Evolutionary conservation across 2,888 invertebrate genomes (phyloP).

Genomic region (Aplocera efformata): DNA sequence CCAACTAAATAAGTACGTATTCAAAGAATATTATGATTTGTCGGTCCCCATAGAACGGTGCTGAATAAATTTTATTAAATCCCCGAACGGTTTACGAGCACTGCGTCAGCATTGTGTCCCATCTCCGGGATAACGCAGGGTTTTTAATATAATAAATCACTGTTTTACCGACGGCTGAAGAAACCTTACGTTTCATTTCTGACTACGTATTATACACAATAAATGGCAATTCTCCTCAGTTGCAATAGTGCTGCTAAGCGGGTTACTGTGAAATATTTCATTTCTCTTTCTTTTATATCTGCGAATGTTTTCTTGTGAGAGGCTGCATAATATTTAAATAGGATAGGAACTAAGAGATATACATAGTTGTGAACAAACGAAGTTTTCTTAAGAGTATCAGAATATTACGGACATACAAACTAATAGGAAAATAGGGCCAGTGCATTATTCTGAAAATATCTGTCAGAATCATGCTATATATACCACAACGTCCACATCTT

Average conservation of each 20-base stretch:
- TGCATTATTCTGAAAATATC: too few species aligned
- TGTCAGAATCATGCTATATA: too few species aligned
- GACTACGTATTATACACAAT: constrained; percentile 24
- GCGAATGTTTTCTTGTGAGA: too few species aligned
- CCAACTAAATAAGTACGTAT: constrained; percentile 74
- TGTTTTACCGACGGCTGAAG: constrained; percentile 40
- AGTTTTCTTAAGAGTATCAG: too few species aligned
- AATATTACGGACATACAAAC: too few species aligned
- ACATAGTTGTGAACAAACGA: too few species aligned
- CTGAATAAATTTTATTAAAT: constrained; percentile 78
- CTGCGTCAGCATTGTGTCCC: constrained; percentile 62
- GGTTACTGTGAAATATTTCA: neutral
- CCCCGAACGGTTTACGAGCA: constrained; percentile 70
- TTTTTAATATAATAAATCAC: constrained; percentile 67
- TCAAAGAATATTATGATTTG: constrained; percentile 74
- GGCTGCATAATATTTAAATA: too few species aligned
- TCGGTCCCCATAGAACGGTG: constrained; percentile 66
- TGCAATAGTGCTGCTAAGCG: constrained; percentile 10
- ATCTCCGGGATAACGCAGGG: constrained; percentile 49
- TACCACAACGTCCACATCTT: too few species aligned
- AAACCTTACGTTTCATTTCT: constrained; percentile 24
- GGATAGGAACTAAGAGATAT: too few species aligned
- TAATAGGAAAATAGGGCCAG: too few species aligned
- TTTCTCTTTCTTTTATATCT: too few species aligned
- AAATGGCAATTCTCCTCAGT: constrained; percentile 9